phyloP scores from a whole-genome alignment of 2,113 vertebrate genomes.

The Cyanoliseus patagonus region DNA sequence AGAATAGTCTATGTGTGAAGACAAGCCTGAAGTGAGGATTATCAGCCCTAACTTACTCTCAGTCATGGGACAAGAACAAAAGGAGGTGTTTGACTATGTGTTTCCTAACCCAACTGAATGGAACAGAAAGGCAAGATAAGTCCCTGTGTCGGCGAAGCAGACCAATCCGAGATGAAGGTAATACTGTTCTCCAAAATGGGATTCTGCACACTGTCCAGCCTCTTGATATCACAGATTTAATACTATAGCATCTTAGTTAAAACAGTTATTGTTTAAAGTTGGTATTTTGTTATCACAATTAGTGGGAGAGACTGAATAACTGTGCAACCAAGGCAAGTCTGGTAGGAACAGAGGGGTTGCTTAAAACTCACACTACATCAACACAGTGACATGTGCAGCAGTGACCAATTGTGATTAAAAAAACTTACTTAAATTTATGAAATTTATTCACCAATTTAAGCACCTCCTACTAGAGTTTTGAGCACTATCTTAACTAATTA shows the following conservation, averaged over 20 bases:
- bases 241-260: background rate
- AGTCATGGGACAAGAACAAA: background rate
- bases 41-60: background rate
- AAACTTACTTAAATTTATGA: background rate
- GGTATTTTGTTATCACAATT: background rate
- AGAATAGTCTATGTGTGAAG: background rate
- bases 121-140: background rate
- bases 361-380: background rate
- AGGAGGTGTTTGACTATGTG: accelerated
- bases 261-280: background rate
- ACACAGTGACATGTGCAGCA: background rate
- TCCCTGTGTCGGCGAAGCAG: background rate
- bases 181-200: background rate
- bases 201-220: background rate
- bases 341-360: background rate
- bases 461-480: background rate
- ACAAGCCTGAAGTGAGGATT: background rate
- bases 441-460: slow-evolving; percentile 3
- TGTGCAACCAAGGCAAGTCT: background rate
- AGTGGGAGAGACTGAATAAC: background rate
- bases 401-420: background rate
- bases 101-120: background rate
- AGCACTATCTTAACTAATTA: slow-evolving; percentile 14
- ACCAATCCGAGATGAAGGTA: background rate
- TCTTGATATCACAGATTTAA: background rate